Percentiles rank a stretch among this genome's conserved stretches.
Evolutionary conservation across 1,140 invertebrate species (phyloP).

Genomic region (Zaprionus gabonicus): DNA sequence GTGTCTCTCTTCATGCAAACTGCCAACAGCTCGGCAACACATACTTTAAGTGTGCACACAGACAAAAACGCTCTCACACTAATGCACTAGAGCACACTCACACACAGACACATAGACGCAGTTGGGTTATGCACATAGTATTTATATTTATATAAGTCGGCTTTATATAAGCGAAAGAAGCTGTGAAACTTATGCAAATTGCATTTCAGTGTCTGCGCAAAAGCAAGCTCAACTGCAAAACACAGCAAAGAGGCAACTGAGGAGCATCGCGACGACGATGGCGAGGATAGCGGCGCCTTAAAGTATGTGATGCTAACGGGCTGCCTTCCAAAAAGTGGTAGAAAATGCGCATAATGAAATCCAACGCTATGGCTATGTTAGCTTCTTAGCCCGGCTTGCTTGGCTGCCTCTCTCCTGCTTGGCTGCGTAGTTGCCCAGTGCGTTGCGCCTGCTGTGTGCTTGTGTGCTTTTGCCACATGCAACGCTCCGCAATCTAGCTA

Average conservation of each 20-base stretch:
- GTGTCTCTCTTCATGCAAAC: slow-evolving; percentile 56
- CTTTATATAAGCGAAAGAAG: slow-evolving; percentile 78
- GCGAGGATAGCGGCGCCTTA: slow-evolving; percentile 56
- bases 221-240: slow-evolving; percentile 68
- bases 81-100: slow-evolving; percentile 4
- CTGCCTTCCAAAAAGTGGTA: slow-evolving; percentile 66
- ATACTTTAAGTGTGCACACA: slow-evolving; percentile 65
- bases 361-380: slow-evolving; percentile 64
- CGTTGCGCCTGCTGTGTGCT: neutral
- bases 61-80: slow-evolving; percentile 10
- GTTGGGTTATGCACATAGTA: slow-evolving; percentile 78
- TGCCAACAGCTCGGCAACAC: slow-evolving; percentile 79
- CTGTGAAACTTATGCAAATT: slow-evolving; percentile 83
- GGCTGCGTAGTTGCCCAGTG: slow-evolving; percentile 35
- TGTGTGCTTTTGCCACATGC: slow-evolving; percentile 57
- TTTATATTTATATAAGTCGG: slow-evolving; percentile 81
- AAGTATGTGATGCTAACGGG: slow-evolving; percentile 79
- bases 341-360: slow-evolving; percentile 83
- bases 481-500: slow-evolving; percentile 61
- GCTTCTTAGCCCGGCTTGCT: slow-evolving; percentile 67
- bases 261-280: slow-evolving; percentile 14
- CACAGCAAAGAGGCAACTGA: slow-evolving; percentile 39
- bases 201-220: slow-evolving; percentile 80
- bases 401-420: slow-evolving; percentile 8
- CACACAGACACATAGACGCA: slow-evolving; percentile 25